Evolutionary conservation across 2,797 vertebrate genomes (phyloP), one percentile per base, ranked within the genome.

Genomic region (Enteromius treurensis): DNA sequence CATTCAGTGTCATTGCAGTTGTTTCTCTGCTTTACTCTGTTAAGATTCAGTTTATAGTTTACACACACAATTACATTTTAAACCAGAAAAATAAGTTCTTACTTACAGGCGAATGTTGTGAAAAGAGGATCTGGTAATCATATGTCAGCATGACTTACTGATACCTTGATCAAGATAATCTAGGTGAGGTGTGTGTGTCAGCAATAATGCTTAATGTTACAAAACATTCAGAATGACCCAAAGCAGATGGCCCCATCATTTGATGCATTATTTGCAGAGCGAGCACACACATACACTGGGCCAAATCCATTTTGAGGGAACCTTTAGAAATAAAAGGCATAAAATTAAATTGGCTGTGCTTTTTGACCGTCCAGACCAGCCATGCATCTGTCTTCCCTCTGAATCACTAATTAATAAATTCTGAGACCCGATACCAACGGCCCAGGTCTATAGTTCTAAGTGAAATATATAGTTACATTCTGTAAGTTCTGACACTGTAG

Each of bases 341-440:
- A 67, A 58, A 64, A 55, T 82, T 11, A 3, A 78, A 71, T 49
- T 83, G 68, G 78, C 6, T 77, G 45, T 42, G 65, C n/a, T 45
- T 76, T 83, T 75, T 53, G 51, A 42, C 23, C 13, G 0, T 40
- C 47, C 77, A 68, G 77, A 49, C 45, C 45, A 19, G 37, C 10
- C 53, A n/a, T 82, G 45, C 68, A 58, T 81, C 70, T 81, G 78
- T 42, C 62, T 62, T 51, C 71, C 47, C 40, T 79, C 32, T 29
- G n/a, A 67, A 71, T 83, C 64, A 40, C 49, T 80, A 75, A 86
- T 60, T 76, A 40, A 87, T 84, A 83, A 84, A 55, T 87, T 64
- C 62, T 4, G 14, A 60, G 37, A 51, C 58, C 42, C 26, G 67
- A 49, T 51, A 79, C 79, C 69, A 73, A 42, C 40, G 23, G 68